Evolutionary conservation across 2,113 vertebrate genomes (phyloP).

Genomic region (Seriola quinqueradiata): DNA sequence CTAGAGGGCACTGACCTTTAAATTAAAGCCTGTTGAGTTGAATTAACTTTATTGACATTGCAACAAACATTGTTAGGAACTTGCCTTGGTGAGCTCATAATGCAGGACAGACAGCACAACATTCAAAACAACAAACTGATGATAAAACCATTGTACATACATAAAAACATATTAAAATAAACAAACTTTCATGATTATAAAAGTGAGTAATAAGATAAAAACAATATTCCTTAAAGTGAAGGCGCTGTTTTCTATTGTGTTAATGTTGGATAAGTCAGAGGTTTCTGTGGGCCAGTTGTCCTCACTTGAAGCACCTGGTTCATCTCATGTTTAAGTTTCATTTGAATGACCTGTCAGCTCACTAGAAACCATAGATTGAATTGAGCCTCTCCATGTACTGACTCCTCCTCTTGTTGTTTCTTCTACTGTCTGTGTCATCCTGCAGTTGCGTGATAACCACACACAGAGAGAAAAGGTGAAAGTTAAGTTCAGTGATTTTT

Average conservation of each 20-base stretch:
- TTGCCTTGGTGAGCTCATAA: neutral
- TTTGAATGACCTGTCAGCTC: neutral
- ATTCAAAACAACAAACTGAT: neutral
- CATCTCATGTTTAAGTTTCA: neutral
- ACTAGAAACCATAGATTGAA: slow-evolving; percentile 50
- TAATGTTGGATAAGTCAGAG: neutral
- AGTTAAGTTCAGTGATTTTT: neutral
- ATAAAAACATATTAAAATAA: neutral
- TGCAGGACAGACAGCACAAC: neutral
- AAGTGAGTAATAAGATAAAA: neutral
- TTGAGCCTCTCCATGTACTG: slow-evolving; percentile 65
- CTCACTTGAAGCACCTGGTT: neutral
- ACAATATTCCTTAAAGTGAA: slow-evolving; percentile 1
- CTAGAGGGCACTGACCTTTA: neutral
- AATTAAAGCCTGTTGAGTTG: neutral
- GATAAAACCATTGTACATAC: neutral
- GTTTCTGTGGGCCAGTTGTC: no score
- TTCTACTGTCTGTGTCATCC: neutral
- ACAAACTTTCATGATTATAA: neutral
- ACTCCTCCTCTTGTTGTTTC: neutral
- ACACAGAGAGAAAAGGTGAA: neutral
- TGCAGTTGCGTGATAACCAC: neutral
- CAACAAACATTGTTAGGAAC: neutral
- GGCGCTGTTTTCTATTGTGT: neutral
- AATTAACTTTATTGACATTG: neutral